Evolutionary conservation across 2,113 vertebrate genomes (phyloP).

Genomic region (Phocoena phocoena): DNA sequence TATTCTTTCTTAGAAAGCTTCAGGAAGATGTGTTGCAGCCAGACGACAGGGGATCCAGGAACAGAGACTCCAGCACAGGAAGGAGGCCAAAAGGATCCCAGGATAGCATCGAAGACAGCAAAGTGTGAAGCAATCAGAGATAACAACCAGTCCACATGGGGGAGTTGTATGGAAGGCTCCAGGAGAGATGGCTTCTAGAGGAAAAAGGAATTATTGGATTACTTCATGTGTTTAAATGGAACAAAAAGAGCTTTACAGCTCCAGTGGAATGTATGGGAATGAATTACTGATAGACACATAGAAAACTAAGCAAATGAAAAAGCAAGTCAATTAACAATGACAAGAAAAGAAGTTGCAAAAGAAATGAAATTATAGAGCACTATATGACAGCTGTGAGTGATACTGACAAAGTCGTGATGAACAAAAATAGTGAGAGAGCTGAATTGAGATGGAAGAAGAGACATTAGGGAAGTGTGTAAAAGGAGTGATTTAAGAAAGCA

Average conservation of each 20-base stretch:
- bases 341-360: background rate
- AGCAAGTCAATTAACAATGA: background rate
- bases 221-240: background rate
- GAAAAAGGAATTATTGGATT: background rate
- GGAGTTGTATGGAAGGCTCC: background rate
- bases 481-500: background rate
- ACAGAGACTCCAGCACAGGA: background rate
- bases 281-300: background rate
- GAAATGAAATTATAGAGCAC: background rate
- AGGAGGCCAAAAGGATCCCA: background rate
- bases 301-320: slow-evolving; percentile 17
- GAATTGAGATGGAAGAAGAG: background rate
- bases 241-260: background rate
- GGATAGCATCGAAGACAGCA: too few species aligned
- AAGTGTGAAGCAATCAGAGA: background rate
- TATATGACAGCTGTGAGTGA: background rate
- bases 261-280: background rate
- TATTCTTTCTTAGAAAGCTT: background rate
- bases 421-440: background rate
- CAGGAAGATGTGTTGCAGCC: background rate
- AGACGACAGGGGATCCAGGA: background rate
- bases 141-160: accelerated
- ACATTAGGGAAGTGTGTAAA: background rate
- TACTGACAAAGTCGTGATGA: background rate
- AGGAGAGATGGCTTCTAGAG: background rate